Evolutionary conservation across 2,113 vertebrate genomes (phyloP).

Genomic region (Larimichthys polyactis): DNA sequence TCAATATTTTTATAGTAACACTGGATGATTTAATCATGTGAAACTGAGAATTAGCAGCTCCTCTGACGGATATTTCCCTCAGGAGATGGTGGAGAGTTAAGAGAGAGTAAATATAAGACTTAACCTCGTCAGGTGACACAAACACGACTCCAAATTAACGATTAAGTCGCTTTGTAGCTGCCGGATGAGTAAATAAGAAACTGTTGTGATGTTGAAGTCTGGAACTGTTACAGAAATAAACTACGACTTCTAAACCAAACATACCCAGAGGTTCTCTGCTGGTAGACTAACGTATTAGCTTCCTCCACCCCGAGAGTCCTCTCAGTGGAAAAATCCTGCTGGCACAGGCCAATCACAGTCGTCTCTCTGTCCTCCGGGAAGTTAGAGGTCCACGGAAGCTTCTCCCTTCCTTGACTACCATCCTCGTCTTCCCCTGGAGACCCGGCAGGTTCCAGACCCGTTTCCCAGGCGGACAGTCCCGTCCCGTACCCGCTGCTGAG

Average conservation of each 20-base stretch:
- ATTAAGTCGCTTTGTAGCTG: too few relatives aligned
- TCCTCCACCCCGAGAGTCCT: conserved; percentile 10
- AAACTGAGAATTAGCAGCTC: too few relatives aligned
- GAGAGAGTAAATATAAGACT: neutral
- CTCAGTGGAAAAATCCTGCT: conserved; percentile 39
- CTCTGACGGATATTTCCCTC: neutral
- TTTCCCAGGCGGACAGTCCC: conserved; percentile 81
- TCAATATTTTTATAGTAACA: too few relatives aligned
- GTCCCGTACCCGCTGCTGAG: conserved; percentile 92
- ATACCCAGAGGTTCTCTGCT: conserved; percentile 72
- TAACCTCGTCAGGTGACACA: neutral
- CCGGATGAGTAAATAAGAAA: neutral
- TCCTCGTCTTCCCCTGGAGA: conserved; percentile 34
- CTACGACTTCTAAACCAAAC: conserved; percentile 3
- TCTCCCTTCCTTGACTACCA: conserved; percentile 17
- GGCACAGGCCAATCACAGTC: conserved; percentile 8
- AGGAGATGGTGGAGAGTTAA: neutral
- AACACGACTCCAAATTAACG: neutral
- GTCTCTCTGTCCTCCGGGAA: conserved; percentile 51
- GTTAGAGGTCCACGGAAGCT: conserved; percentile 44
- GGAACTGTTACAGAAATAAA: neutral
- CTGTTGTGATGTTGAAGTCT: neutral
- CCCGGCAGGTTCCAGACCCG: conserved; percentile 49
- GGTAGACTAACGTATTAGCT: conserved; percentile 27
- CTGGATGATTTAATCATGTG: too few relatives aligned